Evolutionary conservation across 1,140 invertebrate genomes (phyloP), one percentile per base, ranked within the genome.

Genomic region (Ostrea denselamellosa): DNA sequence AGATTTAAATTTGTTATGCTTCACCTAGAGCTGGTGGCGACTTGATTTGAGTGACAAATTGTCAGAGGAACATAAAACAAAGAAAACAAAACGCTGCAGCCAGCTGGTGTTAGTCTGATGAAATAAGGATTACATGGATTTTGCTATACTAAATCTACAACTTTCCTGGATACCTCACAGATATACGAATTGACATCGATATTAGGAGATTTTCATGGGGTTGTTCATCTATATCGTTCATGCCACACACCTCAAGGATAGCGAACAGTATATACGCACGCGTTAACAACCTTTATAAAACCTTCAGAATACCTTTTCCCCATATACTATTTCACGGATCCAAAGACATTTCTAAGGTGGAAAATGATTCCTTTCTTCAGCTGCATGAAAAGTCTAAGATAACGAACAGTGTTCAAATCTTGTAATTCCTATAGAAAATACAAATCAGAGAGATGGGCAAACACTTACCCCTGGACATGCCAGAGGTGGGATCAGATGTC

Each of bases 201-300:
- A 17, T 58, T 19, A 58, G 1, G 19, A 0, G 56, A 58, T 58
- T 58, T 58, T 19, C 8, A 17, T 12, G 8, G 8, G 56, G 0
- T 58, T 58, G 56, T 58, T 58, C 5, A 58, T 58, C 56, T 0
- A 58, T 0, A 58, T 58, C 19, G 56, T 58, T n/a, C 53, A 85
- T 53, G 51, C n/a, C 17, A 8, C 17, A 56, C 19, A 85, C 54
- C 17, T 85, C 54, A 10, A 85, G 25, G 1, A 19, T 44, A 54
- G 83, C 83, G 52, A 85, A 25, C 5, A 58, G 5, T 14, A 28
- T 12, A 28, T 58, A 85, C n/a, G 52, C 83, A 56, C 56, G 28
- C 56, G 53, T 85, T 22, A n/a, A 53, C 83, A 58, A 85, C 56
- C 22, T 58, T 85, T n/a, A 54, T 19, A 25, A 58, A 85, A 14